A percentile compares a stretch with the other conserved stretches of the same genome.
phyloP scores from a whole-genome alignment of 2,888 invertebrate genomes.

The Cephus pulcher region DNA sequence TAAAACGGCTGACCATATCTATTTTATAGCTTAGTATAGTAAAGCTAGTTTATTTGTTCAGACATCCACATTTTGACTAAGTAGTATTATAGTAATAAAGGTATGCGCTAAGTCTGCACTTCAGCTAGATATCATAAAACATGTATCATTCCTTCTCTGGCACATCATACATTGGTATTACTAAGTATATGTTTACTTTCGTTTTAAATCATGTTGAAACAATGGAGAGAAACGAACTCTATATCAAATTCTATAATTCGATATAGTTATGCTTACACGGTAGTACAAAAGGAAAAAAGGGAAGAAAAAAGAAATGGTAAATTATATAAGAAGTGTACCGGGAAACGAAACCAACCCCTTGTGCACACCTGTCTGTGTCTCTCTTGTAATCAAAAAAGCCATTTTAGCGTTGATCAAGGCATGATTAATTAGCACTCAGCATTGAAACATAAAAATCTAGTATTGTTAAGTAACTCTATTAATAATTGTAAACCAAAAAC shows the following conservation, averaged over 20 bases:
- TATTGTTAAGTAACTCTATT: conserved; percentile 53
- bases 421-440: conserved; percentile 56
- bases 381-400: conserved; percentile 42
- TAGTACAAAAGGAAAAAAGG: conserved; percentile 45
- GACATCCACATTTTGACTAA: conserved; percentile 67
- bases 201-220: conserved; percentile 54
- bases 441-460: conserved; percentile 57
- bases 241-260: conserved; percentile 56
- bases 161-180: conserved; percentile 66
- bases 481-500: conserved; percentile 55
- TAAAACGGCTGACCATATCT: conserved; percentile 51
- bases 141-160: conserved; percentile 65
- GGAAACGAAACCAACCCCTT: conserved; percentile 47
- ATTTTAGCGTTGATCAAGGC: conserved; percentile 44
- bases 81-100: conserved; percentile 67
- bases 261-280: conserved; percentile 56
- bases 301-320: conserved; percentile 38
- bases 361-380: conserved; percentile 44
- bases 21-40: conserved; percentile 66
- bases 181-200: conserved; percentile 62
- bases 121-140: conserved; percentile 67
- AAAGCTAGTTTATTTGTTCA: conserved; percentile 66
- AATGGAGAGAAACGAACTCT: conserved; percentile 55
- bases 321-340: conserved; percentile 46
- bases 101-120: conserved; percentile 67